A percentile compares a stretch with the other conserved stretches of the same genome.
Evolutionary conservation across 92 coral and sea anemone species (phyloP).

Genomic region (Palythoa heliodiscus): DNA sequence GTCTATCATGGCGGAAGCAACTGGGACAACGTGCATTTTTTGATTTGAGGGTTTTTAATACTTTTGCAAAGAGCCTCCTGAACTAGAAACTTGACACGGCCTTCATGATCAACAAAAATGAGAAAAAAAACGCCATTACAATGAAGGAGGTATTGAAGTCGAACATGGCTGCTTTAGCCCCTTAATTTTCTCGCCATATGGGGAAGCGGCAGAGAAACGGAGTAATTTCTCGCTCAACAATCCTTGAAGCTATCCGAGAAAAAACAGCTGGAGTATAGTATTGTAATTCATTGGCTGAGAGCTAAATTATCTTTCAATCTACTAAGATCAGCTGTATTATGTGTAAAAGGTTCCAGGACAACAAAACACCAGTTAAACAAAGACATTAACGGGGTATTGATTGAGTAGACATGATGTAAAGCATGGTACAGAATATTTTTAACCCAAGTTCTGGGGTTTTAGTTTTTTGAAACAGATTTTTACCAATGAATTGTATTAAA

Average conservation of each 20-base stretch:
- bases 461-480: no score
- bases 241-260: constrained; percentile 3
- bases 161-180: not conserved
- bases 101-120: not conserved
- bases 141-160: not conserved
- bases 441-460: no score
- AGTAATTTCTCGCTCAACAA: not conserved
- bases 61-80: not conserved
- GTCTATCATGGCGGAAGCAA: not conserved
- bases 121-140: not conserved
- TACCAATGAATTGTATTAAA: no score
- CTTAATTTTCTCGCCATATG: not conserved
- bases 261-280: not conserved
- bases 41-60: not conserved
- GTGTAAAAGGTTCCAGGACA: not conserved
- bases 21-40: no score
- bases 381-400: no score
- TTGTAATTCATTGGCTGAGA: not conserved
- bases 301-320: not conserved
- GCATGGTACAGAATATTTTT: no score
- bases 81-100: not conserved
- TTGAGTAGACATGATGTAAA: no score
- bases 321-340: not conserved
- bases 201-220: not conserved
- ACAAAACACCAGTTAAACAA: no score